Base-by-base conservation (phyloP, 2,888 invertebrate genomes). In the Xestobium rufovillosum region DNA sequence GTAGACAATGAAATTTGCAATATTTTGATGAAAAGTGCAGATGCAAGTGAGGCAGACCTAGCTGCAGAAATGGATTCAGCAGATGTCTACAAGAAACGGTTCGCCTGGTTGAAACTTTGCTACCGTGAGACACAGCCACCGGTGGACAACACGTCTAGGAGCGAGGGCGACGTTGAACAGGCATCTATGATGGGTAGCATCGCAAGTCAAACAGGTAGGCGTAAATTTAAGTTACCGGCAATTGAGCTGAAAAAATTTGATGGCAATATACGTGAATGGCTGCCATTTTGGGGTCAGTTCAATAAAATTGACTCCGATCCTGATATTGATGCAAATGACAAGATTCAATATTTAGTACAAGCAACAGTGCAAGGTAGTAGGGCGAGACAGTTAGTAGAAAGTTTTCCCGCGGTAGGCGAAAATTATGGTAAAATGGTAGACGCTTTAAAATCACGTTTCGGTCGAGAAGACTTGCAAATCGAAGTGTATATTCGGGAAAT, bases 401-500 rank as follows among this genome's bases (percentile, higher is more conserved):
- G 45, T 37, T 49, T 39, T 36, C 44, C 47, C 4, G 30, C 43
- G 4, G 37, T 23, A 6, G 36, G 34, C n/a, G 42, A 42, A 29
- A 50, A 50, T 36, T 52, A 49, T 36, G n/a, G 12, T 3, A 44
- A 45, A 15, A 38, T 43, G 2, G 39, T 48, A 6, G 41, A 49
- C 13, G 34, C 42, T 37, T 38, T 50, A 26, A 49, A 47, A 44
- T 45, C 41, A 33, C 39, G 55, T 23, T 57, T 57, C 38, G 53
- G 52, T 13, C 40, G 47, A 29, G 49, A 55, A 11, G 53, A 55
- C 14, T 29, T 57, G n/a, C 43, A 52, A 17, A 44, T 54, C 10
- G 57, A 57, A 34, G 49, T 52, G 10, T 54, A 57, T 36, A 48
- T 54, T 3, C 32, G 56, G 11, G 55, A 59, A 34, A 29, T 57